These are phyloP conservation scores for Grus americana DNA, from an alignment of 2,113 vertebrate species.

Conservation along the genomic window DNA sequence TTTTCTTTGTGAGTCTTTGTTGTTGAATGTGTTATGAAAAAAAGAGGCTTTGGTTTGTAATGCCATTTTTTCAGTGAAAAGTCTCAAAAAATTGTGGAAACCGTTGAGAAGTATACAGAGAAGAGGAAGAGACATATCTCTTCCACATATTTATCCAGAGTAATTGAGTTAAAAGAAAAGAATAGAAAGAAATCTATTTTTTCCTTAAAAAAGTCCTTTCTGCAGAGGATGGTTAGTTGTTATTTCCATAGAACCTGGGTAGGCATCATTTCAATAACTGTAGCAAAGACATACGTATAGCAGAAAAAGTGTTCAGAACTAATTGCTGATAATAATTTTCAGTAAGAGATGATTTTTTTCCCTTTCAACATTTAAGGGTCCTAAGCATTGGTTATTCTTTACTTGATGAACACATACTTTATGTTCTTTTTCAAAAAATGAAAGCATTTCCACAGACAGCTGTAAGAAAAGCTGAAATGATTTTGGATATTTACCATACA, in stretches of 20 bases:
- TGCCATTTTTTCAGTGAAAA: neutral
- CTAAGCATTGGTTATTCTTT: neutral
- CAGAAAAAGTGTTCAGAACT: neutral
- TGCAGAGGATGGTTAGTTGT: neutral
- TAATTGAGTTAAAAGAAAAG: neutral
- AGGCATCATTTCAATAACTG: neutral
- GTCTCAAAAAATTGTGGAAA: neutral
- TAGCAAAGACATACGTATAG: neutral
- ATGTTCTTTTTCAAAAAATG: neutral
- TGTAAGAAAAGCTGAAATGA: neutral
- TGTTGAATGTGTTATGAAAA: neutral
- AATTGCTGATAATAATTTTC: neutral
- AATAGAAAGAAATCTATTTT: neutral
- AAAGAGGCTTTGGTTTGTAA: neutral
- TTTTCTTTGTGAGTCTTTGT: constrained; percentile 12
- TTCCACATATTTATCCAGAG: neutral
- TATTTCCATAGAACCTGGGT: neutral
- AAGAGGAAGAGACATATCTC: neutral
- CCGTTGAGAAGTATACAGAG: neutral
- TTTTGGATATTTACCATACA: neutral
- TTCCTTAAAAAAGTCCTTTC: neutral
- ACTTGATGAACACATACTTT: neutral
- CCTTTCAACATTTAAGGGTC: neutral
- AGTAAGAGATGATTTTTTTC: neutral
- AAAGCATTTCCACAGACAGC: neutral